These are phyloP conservation scores for Nannoperca australis DNA, from an alignment of 2,797 vertebrate genomes.

Conservation along the genomic window DNA sequence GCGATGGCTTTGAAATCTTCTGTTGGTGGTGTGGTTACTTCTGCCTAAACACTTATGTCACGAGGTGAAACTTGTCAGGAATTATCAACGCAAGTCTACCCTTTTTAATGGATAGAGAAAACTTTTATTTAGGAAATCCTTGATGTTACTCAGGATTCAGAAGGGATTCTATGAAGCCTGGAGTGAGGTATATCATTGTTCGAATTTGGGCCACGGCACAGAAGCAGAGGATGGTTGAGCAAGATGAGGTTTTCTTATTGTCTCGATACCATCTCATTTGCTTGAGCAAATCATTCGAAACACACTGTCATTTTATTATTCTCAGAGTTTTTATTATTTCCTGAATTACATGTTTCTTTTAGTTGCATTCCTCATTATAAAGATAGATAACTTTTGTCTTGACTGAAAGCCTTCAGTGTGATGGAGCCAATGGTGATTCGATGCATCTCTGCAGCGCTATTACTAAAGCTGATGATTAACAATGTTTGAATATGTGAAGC, in stretches of 20 bases:
- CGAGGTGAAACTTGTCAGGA: slow-evolving; percentile 42
- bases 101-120: not conserved
- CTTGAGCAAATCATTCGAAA: not conserved
- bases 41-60: slow-evolving; percentile 35
- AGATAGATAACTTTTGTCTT: not conserved
- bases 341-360: slow-evolving; percentile 7
- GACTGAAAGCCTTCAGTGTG: slow-evolving; percentile 1
- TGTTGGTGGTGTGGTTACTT: slow-evolving; percentile 36
- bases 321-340: slow-evolving; percentile 11
- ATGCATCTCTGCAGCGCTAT: slow-evolving; percentile 31
- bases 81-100: slow-evolving; percentile 13
- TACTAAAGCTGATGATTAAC: slow-evolving; percentile 33
- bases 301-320: not conserved
- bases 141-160: not conserved
- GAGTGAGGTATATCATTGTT: not conserved
- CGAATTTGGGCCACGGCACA: not conserved
- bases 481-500: slow-evolving; percentile 43
- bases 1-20: slow-evolving; percentile 46
- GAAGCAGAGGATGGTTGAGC: not conserved
- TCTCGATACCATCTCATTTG: not conserved
- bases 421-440: slow-evolving; percentile 12
- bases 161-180: not conserved
- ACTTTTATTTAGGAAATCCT: not conserved
- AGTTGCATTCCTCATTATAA: slow-evolving; percentile 7
- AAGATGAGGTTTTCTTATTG: not conserved